Evolutionary conservation across 2,113 vertebrate species (phyloP).

Genomic region (Rhegmatorhina hoffmannsi): DNA sequence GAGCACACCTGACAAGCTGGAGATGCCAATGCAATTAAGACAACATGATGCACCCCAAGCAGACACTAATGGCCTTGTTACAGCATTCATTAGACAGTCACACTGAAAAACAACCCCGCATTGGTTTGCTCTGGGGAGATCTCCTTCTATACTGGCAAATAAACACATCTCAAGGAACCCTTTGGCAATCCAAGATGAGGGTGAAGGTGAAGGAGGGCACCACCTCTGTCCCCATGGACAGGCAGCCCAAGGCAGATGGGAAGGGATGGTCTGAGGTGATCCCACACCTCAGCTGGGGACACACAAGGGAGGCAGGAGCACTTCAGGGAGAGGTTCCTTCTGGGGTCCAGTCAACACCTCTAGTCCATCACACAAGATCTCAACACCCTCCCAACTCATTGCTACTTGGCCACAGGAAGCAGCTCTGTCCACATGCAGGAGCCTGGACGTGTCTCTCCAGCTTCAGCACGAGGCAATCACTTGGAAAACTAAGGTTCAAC

Average conservation of each 20-base stretch:
- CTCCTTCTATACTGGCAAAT: background rate
- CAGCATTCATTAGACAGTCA: background rate
- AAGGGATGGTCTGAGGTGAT: accelerated
- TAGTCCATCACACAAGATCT: accelerated
- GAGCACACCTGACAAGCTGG: background rate
- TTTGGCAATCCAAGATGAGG: background rate
- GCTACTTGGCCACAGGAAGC: accelerated
- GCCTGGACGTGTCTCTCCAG: accelerated
- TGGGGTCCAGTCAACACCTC: background rate
- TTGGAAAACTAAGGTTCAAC: background rate
- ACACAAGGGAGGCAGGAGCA: accelerated
- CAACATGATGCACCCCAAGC: background rate
- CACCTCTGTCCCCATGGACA: background rate
- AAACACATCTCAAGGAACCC: background rate
- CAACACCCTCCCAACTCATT: accelerated
- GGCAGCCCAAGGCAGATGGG: background rate
- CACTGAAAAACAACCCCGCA: background rate
- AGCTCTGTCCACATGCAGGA: accelerated
- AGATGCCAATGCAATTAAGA: background rate
- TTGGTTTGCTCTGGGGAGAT: background rate
- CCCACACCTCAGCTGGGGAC: background rate
- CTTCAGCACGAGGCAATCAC: background rate
- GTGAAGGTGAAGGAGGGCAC: background rate
- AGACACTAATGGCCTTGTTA: background rate
- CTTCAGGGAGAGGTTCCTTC: background rate